phyloP scores from a whole-genome alignment of 1,140 invertebrate species.

The Anoplophora glabripennis region DNA sequence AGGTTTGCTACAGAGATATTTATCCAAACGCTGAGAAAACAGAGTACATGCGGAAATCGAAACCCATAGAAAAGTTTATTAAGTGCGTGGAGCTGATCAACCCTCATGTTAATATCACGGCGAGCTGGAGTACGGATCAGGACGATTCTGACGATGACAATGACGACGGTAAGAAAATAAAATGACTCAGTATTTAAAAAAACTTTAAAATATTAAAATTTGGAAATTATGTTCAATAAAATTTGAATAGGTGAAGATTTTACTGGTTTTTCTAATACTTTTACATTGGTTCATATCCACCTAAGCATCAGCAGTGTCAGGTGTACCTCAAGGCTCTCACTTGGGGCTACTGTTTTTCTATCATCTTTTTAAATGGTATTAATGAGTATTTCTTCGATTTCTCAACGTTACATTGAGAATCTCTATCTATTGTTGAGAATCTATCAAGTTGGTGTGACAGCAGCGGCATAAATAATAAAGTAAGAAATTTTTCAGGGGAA shows the following conservation, averaged over 20 bases:
- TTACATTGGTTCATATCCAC: background rate
- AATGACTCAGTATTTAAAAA: background rate
- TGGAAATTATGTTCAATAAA: no score
- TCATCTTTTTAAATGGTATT: background rate
- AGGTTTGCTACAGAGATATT: constrained; percentile 57
- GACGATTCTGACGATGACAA: constrained; percentile 28
- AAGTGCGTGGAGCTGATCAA: constrained; percentile 55
- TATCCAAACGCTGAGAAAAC: constrained; percentile 57
- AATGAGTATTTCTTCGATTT: background rate
- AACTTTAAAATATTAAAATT: background rate
- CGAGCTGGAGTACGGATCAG: constrained; percentile 18
- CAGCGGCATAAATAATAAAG: background rate
- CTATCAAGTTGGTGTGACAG: background rate
- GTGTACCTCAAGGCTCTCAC: no score
- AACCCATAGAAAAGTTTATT: constrained; percentile 52
- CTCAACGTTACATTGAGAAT: background rate
- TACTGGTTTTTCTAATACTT: background rate
- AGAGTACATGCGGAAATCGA: constrained; percentile 57
- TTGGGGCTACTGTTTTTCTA: background rate
- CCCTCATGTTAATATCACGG: constrained; percentile 52
- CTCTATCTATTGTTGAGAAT: background rate
- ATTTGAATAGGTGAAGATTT: no score
- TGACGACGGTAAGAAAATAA: constrained; percentile 9
- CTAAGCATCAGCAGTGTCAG: background rate
- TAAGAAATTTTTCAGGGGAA: background rate